These are phyloP conservation scores for Crotalus viridis DNA, from an alignment of 2,113 vertebrate species.

Conservation along the genomic window DNA sequence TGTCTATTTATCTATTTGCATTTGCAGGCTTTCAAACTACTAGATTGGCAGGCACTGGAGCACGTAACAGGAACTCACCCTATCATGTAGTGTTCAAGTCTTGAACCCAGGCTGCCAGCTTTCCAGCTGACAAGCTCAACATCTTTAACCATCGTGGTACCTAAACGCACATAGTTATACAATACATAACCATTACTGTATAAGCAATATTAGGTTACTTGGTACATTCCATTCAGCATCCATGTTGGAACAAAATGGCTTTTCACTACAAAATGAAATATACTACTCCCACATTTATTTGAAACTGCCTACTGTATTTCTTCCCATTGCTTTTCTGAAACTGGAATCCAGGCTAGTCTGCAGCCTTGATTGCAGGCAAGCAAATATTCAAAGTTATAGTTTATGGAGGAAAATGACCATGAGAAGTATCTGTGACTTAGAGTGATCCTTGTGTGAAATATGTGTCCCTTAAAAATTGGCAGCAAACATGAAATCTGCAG, in stretches of 20 bases:
- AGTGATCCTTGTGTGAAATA: neutral
- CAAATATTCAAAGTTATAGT: neutral
- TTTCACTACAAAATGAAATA: neutral
- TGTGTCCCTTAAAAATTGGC: neutral
- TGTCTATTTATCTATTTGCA: no score
- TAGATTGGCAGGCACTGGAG: no score
- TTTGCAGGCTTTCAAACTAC: no score
- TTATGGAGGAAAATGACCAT: neutral
- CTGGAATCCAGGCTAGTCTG: neutral
- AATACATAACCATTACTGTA: neutral
- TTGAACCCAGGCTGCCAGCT: no score
- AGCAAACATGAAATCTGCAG: neutral
- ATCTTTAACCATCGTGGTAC: no score
- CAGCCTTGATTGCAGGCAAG: neutral
- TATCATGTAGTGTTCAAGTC: no score
- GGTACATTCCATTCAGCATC: neutral
- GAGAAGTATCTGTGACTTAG: neutral
- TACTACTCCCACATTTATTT: neutral
- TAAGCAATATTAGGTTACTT: neutral
- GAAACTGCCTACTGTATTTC: neutral
- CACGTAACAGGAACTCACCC: no score
- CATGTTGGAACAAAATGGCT: neutral
- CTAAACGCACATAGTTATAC: neutral
- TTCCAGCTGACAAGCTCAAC: no score
- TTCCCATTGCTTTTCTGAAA: neutral